These are phyloP conservation scores for Phoeniculus purpureus DNA, from an alignment of 2,797 vertebrate species.

Conservation along the genomic window DNA sequence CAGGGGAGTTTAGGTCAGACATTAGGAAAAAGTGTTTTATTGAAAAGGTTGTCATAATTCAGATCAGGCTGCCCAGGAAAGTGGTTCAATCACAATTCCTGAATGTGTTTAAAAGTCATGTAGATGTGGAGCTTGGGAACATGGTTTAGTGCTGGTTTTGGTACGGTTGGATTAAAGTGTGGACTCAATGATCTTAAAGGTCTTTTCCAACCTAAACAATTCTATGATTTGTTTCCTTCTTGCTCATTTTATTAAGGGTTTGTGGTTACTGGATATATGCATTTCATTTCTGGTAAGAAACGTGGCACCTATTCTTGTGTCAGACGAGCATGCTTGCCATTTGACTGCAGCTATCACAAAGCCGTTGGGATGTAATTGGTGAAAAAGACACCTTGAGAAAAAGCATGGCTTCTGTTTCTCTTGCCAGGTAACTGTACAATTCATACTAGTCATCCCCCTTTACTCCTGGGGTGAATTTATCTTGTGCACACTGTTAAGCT, in stretches of 20 bases:
- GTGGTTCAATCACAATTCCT: no score
- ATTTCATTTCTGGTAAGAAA: neutral
- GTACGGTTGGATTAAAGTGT: no score
- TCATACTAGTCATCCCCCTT: neutral
- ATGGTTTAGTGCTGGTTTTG: no score
- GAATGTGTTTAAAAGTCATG: no score
- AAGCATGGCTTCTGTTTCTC: neutral
- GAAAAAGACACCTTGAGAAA: neutral
- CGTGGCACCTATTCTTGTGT: accelerated
- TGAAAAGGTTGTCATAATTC: no score
- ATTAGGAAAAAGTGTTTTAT: no score
- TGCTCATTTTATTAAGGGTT: neutral
- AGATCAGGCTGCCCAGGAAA: no score
- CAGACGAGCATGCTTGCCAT: neutral
- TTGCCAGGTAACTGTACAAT: neutral
- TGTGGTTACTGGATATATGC: neutral
- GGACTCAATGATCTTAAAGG: no score
- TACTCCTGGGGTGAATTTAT: neutral
- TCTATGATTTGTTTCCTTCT: neutral
- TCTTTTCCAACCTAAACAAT: no score
- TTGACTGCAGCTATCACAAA: neutral
- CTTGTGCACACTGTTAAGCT: neutral
- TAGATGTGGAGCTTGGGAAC: no score
- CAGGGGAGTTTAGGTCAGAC: no score
- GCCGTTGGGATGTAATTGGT: accelerated